phyloP scores from a whole-genome alignment of 1,140 invertebrate species.

The Drosophila sp. region DNA sequence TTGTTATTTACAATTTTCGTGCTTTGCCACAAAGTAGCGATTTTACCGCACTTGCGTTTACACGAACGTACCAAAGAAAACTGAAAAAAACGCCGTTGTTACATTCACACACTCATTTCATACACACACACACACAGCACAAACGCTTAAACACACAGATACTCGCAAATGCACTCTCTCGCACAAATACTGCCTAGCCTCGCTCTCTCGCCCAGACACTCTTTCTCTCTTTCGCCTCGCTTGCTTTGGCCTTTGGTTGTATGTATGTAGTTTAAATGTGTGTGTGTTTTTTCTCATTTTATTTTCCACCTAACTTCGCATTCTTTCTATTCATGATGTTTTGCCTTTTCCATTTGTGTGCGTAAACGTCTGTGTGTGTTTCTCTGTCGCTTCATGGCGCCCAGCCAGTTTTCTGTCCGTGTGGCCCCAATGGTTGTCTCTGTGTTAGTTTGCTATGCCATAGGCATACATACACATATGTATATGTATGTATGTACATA shows the following conservation, averaged over 20 bases:
- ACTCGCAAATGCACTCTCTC: slow-evolving; percentile 27
- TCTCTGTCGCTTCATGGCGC: slow-evolving; percentile 67
- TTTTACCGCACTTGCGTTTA: slow-evolving; percentile 66
- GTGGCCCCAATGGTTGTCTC: slow-evolving; percentile 37
- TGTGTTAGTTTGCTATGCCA: slow-evolving; percentile 27
- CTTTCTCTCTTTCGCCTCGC: slow-evolving; percentile 31
- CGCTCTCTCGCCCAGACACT: slow-evolving; percentile 4
- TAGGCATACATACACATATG: slow-evolving; percentile 3
- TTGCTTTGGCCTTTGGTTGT: slow-evolving; percentile 23
- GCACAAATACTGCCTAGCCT: slow-evolving; percentile 19
- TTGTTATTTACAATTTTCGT: slow-evolving; percentile 5
- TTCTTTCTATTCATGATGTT: slow-evolving; percentile 26
- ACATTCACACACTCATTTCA: slow-evolving; percentile 41
- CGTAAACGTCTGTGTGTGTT: slow-evolving; percentile 57
- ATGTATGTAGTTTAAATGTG: slow-evolving; percentile 20
- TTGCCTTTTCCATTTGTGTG: slow-evolving; percentile 31
- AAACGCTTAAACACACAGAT: slow-evolving; percentile 5
- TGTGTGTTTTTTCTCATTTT: slow-evolving; percentile 39
- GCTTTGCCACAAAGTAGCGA: slow-evolving; percentile 8
- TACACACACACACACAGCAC: slow-evolving; percentile 34
- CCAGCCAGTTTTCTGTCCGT: slow-evolving; percentile 72
- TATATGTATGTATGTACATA: too few relatives aligned
- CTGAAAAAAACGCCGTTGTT: slow-evolving; percentile 62
- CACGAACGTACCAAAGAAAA: slow-evolving; percentile 66
- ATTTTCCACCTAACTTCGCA: slow-evolving; percentile 32